Conservation (phyloP, 2,888 invertebrate genomes). For the Morinoia aosen region DNA sequence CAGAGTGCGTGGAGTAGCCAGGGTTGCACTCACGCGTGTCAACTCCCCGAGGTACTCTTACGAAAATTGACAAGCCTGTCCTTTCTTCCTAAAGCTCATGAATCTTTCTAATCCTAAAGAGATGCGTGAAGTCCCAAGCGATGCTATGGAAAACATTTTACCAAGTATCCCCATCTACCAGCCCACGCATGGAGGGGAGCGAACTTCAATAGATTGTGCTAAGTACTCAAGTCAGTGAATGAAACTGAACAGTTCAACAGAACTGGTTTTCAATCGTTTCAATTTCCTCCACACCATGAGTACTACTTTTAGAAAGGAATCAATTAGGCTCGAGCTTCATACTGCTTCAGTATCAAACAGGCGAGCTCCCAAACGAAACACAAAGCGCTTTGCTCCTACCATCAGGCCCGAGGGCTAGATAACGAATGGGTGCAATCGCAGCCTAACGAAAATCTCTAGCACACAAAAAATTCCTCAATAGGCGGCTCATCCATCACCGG, state of each 20-base stretch:
- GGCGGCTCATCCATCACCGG: neutral
- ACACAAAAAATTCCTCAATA: neutral
- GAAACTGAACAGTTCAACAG: neutral
- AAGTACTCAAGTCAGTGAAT: neutral
- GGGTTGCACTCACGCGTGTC: neutral
- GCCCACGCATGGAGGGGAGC: neutral
- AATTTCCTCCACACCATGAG: neutral
- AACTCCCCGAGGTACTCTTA: neutral
- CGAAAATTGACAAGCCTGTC: neutral
- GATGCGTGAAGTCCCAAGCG: neutral
- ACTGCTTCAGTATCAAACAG: neutral
- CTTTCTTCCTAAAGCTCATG: neutral
- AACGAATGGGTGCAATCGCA: slow-evolving; percentile 21
- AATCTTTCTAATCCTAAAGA: neutral
- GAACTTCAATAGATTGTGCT: neutral
- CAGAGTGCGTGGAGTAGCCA: neutral
- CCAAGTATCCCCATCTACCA: neutral
- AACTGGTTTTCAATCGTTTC: neutral
- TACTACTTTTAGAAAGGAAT: neutral
- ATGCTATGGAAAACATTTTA: neutral
- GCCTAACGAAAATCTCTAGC: neutral
- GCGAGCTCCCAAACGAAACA: neutral
- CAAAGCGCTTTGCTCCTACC: neutral
- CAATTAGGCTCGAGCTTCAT: neutral
- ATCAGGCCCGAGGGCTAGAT: neutral